phyloP scores from a whole-genome alignment of 2,888 invertebrate genomes.

The Stenotaenia linearis region DNA sequence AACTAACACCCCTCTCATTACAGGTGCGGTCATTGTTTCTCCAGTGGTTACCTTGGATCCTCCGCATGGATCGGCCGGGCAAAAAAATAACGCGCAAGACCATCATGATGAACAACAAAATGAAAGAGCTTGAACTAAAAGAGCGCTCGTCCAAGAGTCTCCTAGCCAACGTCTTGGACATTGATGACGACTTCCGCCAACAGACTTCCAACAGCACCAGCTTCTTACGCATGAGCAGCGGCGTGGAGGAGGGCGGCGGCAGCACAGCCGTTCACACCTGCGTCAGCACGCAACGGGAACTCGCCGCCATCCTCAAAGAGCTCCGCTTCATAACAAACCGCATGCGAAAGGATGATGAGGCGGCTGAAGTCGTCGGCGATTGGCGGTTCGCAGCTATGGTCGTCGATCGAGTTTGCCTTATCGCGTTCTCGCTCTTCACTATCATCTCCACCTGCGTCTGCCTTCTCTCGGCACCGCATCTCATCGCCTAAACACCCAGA shows the following conservation, averaged over 20 bases:
- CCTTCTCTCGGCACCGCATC: slow-evolving; percentile 88
- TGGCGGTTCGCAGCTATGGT: slow-evolving; percentile 99
- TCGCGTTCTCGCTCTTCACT: slow-evolving; percentile 97
- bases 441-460: slow-evolving; percentile 95
- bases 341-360: slow-evolving; percentile 90
- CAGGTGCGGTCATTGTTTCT: slow-evolving; percentile 92
- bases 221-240: slow-evolving; percentile 53
- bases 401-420: slow-evolving; percentile 99
- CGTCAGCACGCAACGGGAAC: slow-evolving; percentile 54
- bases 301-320: slow-evolving; percentile 91
- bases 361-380: slow-evolving; percentile 90
- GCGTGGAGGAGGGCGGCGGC: slow-evolving; percentile 47
- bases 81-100: slow-evolving; percentile 88
- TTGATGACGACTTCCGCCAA: slow-evolving; percentile 85
- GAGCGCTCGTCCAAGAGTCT: slow-evolving; percentile 92
- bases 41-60: slow-evolving; percentile 93
- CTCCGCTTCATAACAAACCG: slow-evolving; percentile 87
- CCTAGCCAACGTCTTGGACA: slow-evolving; percentile 92
- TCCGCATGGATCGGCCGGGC: slow-evolving; percentile 94
- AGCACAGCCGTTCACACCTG: slow-evolving; percentile 37
- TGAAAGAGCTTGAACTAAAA: slow-evolving; percentile 79
- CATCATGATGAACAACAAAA: slow-evolving; percentile 78
- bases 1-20: too few species aligned
- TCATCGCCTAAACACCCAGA: slow-evolving; percentile 40
- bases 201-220: slow-evolving; percentile 54